A percentile compares a stretch with the other conserved stretches of the same genome.
phyloP scores from a whole-genome alignment of 2,797 vertebrate genomes.

The Galago senegalensis region DNA sequence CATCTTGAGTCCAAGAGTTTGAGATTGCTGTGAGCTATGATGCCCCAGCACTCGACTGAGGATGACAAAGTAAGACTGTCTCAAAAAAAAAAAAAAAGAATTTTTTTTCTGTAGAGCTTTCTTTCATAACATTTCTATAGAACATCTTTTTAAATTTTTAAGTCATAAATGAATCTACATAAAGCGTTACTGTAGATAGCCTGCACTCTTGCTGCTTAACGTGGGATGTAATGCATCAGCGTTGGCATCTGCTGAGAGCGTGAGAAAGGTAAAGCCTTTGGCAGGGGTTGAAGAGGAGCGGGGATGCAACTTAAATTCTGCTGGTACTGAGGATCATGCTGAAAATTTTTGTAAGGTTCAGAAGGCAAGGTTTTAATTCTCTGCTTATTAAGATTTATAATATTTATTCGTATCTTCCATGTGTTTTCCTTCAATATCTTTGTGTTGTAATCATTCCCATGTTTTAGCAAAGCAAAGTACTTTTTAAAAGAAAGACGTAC shows the following conservation, averaged over 20 bases:
- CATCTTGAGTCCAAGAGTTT: too few species aligned
- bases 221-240: background rate
- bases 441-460: slow-evolving; percentile 21
- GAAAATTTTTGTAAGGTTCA: background rate
- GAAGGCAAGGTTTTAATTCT: background rate
- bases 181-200: background rate
- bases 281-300: background rate
- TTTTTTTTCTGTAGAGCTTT: background rate
- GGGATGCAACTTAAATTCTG: background rate
- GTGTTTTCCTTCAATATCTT: slow-evolving; percentile 37
- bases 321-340: background rate
- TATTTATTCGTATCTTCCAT: background rate
- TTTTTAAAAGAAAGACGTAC: slow-evolving; percentile 31
- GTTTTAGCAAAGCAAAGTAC: background rate
- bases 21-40: too few species aligned
- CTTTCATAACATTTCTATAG: background rate
- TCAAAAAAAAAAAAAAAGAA: too few species aligned
- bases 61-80: too few species aligned
- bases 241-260: too few species aligned
- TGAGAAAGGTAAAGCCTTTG: background rate
- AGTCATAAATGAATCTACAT: background rate
- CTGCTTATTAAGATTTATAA: background rate
- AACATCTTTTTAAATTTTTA: background rate
- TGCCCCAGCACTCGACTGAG: too few species aligned
- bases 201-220: background rate